Evolutionary conservation across 2,888 invertebrate species (phyloP), one percentile per base, ranked within the genome.

Genomic region (Chloroclysta siterata): DNA sequence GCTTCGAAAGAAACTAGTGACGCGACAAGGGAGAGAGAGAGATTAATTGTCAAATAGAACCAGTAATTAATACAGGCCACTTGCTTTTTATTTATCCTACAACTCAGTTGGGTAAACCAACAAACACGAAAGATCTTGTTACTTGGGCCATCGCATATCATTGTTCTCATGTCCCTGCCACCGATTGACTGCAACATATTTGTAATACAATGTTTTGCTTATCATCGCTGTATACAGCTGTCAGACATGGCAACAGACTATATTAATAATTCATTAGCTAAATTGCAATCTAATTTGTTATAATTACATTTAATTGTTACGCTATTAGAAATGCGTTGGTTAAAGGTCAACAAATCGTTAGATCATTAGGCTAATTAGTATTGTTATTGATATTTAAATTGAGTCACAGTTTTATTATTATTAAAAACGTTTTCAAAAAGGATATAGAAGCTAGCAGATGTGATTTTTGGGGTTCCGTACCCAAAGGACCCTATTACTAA

Each of bases 211-310:
- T 39, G 48, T 72, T 74, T 71, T 66, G 66, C 66, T 57, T 55
- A 60, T 63, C 69, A 69, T 70, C 73, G 72, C n/a, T 14, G 10
- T 56, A 51, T 70, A 71, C 71, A 75, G 59, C 72, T 73, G 73
- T 72, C 65, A 44, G 57, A 68, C 70, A 72, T 71, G 70, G 66
- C 65, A 67, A 72, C 72, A 69, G 63, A 62, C 57, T 44, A 56
- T 54, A 50, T 77, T 60, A 73, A 76, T 79, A 74, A 79, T 79
- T 79, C 72, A 78, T 73, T 60, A 65, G 56, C 61, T 70, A 71
- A 33, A 79, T 82, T 79, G 76, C 80, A 72, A 71, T 69, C 72
- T 70, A 77, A 80, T 79, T 69, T 72, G 77, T 76, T 69, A 52
- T 64, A 69, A 72, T 75, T 58, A 53, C 61, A 54, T 74, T 66